phyloP scores from a whole-genome alignment of 2,797 vertebrate genomes.

The Staurois parvus region DNA sequence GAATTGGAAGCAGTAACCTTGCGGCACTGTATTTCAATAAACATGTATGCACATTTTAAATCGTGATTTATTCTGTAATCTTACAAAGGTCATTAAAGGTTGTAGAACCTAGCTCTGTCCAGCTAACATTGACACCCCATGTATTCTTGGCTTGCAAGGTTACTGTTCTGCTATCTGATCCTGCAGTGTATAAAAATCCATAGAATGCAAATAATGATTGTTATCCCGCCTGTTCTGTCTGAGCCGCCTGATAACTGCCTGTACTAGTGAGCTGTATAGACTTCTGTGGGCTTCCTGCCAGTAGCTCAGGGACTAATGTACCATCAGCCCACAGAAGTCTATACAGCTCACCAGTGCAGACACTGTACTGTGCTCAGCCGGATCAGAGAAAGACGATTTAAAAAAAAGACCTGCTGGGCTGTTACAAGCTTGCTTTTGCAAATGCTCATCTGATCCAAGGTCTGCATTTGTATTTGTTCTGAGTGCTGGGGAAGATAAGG shows the following conservation, averaged over 20 bases:
- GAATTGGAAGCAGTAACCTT: no score
- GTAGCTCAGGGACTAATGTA: neutral
- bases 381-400: neutral
- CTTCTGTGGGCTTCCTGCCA: neutral
- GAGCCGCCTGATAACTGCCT: neutral
- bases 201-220: neutral
- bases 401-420: neutral
- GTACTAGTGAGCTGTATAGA: neutral
- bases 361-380: neutral
- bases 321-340: neutral
- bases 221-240: neutral
- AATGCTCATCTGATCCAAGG: neutral
- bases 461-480: no score
- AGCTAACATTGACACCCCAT: no score
- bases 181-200: neutral
- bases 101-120: no score
- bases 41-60: no score
- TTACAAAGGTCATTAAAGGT: no score
- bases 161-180: neutral
- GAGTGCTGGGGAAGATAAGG: no score
- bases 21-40: no score
- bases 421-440: neutral
- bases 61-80: no score
- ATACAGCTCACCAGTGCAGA: neutral
- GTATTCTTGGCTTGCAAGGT: no score